Evolutionary conservation across 2,888 invertebrate species (phyloP), one percentile per base, ranked within the genome.

Genomic region (Epiblema foenella): DNA sequence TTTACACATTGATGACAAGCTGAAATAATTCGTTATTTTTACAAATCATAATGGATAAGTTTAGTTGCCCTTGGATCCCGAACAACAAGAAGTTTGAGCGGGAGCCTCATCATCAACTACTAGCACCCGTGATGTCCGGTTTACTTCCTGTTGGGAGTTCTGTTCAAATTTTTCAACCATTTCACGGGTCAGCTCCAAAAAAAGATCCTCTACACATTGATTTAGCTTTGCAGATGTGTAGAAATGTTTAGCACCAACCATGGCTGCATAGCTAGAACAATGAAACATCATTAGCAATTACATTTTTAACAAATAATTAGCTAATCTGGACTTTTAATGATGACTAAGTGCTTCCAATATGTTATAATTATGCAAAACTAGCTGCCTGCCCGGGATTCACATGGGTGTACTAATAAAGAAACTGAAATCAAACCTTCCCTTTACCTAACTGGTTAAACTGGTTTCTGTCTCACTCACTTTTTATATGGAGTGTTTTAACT

Each of bases 181-280:
- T 79, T 96, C 95, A 82, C 95, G 95, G 49, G 97, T 97, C 72
- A 99, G 90, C 76, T 97, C 96, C 60, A 98, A 88, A 86, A 99
- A 99, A 83, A 99, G 94, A 74, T 99, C 98, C 85, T 98, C 98
- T 7, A 99, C 97, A 39, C 98, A 98, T 86, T 96, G 95, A 86
- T 98, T 98, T 72, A 96, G 89, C 90, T 99, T 99, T 0, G 99
- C 99, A 39, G 99, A 99, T 42, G 98, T 98, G 85, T 97, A 96
- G 88, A 96, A 98, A 89, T 99, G 98, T 80, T 96, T 95, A 0
- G 99, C 99, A 68, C 98, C 98, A 8, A 99, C 98, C 86, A 97
- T 96, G 76, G 95, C 95, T 3, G 99, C 97, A 91, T 99, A 99
- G 72, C 98, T 98, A 88, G 64, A 93, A 93, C 10, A 68, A 52